phyloP scores from a whole-genome alignment of 2,113 vertebrate genomes.

The Salminus brasiliensis region DNA sequence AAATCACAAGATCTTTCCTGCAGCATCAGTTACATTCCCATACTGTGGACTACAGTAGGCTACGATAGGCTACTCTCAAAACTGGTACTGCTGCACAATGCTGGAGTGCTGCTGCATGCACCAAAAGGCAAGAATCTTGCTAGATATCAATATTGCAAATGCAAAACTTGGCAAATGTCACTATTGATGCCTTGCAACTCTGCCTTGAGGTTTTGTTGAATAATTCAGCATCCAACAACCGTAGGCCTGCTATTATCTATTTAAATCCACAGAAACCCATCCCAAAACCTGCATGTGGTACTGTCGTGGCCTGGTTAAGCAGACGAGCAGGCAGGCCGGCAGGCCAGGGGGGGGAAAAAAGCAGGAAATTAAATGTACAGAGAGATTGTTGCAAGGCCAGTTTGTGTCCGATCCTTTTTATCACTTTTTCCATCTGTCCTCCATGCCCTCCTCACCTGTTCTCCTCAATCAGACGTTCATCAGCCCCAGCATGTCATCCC shows the following conservation, averaged over 20 bases:
- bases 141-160: constrained; percentile 32
- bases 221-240: constrained; percentile 47
- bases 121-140: constrained; percentile 19
- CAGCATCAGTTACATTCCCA: too few species aligned
- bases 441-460: constrained; percentile 14
- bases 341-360: neutral
- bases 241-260: constrained; percentile 41
- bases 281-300: constrained; percentile 41
- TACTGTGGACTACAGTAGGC: too few species aligned
- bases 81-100: too few species aligned
- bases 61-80: too few species aligned
- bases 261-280: constrained; percentile 43
- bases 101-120: neutral
- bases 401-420: constrained; percentile 32
- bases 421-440: constrained; percentile 36
- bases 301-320: constrained; percentile 37
- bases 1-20: too few species aligned
- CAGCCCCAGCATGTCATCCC: constrained; percentile 34
- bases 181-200: constrained; percentile 23
- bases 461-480: constrained; percentile 42
- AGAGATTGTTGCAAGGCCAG: neutral
- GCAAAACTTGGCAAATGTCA: constrained; percentile 22
- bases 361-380: constrained; percentile 46
- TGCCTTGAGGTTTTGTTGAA: constrained; percentile 39
- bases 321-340: neutral